A percentile compares a stretch with the other conserved stretches of the same genome.
These are phyloP conservation scores for Paratrypauchen microcephalus DNA, from an alignment of 2,797 vertebrate species.

Conservation along the genomic window DNA sequence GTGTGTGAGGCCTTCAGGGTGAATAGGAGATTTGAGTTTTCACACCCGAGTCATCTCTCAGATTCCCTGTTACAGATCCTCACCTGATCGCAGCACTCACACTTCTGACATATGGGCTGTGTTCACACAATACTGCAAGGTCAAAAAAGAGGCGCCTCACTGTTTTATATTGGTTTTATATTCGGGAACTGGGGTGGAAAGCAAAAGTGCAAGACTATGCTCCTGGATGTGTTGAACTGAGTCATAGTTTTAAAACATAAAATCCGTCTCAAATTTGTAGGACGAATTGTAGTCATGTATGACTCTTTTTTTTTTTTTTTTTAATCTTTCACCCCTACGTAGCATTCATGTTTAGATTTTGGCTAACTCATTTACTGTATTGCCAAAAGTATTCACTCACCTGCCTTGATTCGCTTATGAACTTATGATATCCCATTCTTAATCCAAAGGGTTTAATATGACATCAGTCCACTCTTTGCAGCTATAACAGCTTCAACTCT, in stretches of 20 bases:
- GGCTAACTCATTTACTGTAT: too few species aligned
- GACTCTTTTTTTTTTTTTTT: background rate
- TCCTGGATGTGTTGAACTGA: background rate
- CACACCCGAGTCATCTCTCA: conserved; percentile 43
- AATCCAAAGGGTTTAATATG: too few species aligned
- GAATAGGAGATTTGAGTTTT: conserved; percentile 63
- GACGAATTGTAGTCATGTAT: background rate
- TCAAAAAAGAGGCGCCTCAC: background rate
- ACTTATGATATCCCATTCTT: too few species aligned
- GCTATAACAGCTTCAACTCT: too few species aligned
- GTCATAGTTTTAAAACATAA: too few species aligned
- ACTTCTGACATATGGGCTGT: background rate
- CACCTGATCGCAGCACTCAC: conserved; percentile 12
- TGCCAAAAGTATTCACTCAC: too few species aligned
- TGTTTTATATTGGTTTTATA: background rate
- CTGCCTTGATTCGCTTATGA: too few species aligned
- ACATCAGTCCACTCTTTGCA: too few species aligned
- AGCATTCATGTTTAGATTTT: too few species aligned
- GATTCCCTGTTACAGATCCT: conserved; percentile 32
- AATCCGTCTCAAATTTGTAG: too few species aligned
- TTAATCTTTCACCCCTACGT: too few species aligned
- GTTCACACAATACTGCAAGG: background rate
- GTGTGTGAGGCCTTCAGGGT: conserved; percentile 57
- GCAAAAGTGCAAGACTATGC: background rate
- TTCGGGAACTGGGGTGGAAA: background rate